A percentile compares a stretch with the other conserved stretches of the same genome.
These are phyloP conservation scores for Hedya salicella DNA, from an alignment of 2,888 invertebrate genomes.

Conservation along the genomic window DNA sequence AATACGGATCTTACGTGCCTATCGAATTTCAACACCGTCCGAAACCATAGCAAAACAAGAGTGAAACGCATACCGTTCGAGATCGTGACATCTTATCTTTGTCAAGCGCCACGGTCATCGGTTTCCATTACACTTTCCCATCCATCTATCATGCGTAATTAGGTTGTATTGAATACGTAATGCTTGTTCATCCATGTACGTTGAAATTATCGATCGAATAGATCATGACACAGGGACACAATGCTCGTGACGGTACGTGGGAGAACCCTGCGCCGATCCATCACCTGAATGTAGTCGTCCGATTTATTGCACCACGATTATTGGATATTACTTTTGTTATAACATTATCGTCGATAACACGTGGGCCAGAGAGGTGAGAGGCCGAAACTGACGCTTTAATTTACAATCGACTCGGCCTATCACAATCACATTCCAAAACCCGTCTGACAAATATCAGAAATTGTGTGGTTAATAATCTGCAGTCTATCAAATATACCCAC, in stretches of 20 bases:
- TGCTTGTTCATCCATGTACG: constrained; percentile 46
- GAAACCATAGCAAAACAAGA: no score
- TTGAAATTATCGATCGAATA: constrained; percentile 42
- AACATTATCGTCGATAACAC: constrained; percentile 57
- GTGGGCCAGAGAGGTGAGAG: constrained; percentile 57
- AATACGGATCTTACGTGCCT: constrained; percentile 3
- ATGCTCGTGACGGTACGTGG: constrained; percentile 71
- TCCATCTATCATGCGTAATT: constrained; percentile 58
- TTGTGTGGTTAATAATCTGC: constrained; percentile 5
- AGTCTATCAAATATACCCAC: neutral
- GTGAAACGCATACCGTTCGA: neutral
- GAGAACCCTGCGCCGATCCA: constrained; percentile 72
- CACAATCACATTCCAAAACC: constrained; percentile 15
- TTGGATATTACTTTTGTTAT: constrained; percentile 68
- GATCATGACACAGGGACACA: constrained; percentile 46
- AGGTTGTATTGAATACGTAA: constrained; percentile 59
- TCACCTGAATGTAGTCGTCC: constrained; percentile 75
- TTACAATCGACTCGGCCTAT: constrained; percentile 4
- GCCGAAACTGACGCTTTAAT: constrained; percentile 55
- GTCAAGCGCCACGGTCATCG: constrained; percentile 20
- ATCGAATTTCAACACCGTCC: constrained; percentile 5
- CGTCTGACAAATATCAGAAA: constrained; percentile 18
- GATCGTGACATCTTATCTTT: constrained; percentile 29
- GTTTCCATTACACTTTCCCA: constrained; percentile 43
- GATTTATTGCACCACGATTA: constrained; percentile 68